Evolutionary conservation across 2,888 invertebrate species (phyloP).

Genomic region (Litoditis marina): DNA sequence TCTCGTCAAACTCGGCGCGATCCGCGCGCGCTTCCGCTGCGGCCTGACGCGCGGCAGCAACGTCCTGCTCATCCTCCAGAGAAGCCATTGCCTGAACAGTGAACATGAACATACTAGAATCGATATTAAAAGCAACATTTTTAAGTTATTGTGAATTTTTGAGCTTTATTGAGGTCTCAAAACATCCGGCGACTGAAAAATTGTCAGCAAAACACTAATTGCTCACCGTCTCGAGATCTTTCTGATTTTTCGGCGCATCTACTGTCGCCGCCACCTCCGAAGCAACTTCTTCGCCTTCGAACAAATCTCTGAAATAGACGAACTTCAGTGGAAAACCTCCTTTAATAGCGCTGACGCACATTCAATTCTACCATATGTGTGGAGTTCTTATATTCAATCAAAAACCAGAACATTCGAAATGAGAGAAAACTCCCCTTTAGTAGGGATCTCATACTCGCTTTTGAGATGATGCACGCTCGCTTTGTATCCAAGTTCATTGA

Average conservation of each 20-base stretch:
- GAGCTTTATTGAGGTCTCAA: too few species aligned
- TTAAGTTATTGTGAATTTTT: neutral
- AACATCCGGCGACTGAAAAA: too few species aligned
- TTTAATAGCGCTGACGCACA: too few species aligned
- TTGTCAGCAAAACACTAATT: neutral
- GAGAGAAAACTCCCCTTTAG: too few species aligned
- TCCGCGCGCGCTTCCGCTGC: slow-evolving; percentile 48
- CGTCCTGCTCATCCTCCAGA: slow-evolving; percentile 59
- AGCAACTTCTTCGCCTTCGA: slow-evolving; percentile 48
- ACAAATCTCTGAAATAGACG: slow-evolving; percentile 45
- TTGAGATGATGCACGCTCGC: too few species aligned
- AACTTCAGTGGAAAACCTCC: slow-evolving; percentile 3
- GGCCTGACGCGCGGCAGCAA: slow-evolving; percentile 51
- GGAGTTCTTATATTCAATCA: too few species aligned
- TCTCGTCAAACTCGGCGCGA: slow-evolving; percentile 43
- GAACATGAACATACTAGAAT: neutral
- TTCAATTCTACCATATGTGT: too few species aligned
- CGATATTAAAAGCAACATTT: neutral
- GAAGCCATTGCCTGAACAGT: slow-evolving; percentile 44
- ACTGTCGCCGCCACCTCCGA: slow-evolving; percentile 34
- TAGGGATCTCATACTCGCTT: too few species aligned
- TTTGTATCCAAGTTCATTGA: too few species aligned
- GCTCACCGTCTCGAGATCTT: slow-evolving; percentile 46
- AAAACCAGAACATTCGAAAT: neutral
- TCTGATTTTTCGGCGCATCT: slow-evolving; percentile 36